Evolutionary conservation across 2,888 invertebrate genomes (phyloP).

Genomic region (Nowickia ferox): DNA sequence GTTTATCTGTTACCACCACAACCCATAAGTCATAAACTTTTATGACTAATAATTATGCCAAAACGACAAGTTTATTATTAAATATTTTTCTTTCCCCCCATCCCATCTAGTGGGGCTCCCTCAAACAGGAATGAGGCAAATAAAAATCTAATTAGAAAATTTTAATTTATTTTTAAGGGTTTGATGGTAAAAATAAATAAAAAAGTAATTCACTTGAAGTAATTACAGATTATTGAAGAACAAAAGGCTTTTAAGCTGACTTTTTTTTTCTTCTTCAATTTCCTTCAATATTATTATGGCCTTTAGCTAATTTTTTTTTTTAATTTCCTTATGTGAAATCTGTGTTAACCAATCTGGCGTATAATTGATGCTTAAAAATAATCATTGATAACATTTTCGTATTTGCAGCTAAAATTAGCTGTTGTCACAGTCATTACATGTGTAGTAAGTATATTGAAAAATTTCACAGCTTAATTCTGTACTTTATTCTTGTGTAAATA

Average conservation of each 20-base stretch:
- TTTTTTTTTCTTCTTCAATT: no score
- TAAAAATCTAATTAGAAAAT: not conserved
- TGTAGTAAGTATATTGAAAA: not conserved
- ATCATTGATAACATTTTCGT: not conserved
- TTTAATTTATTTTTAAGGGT: not conserved
- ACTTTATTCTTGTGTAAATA: not conserved
- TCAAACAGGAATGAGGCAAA: not conserved
- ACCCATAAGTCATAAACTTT: slow-evolving; percentile 21
- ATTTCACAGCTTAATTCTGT: not conserved
- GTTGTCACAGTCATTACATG: not conserved
- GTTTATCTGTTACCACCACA: not conserved
- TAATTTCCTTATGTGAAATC: no score
- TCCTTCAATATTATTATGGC: no score
- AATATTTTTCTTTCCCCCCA: not conserved
- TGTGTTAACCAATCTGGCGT: not conserved
- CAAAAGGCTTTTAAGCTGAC: no score
- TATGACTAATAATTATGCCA: slow-evolving; percentile 40
- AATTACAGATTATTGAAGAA: no score
- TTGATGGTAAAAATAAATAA: not conserved
- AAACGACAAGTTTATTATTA: slow-evolving; percentile 32
- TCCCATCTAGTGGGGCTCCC: no score
- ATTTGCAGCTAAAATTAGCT: not conserved
- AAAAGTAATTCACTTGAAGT: not conserved
- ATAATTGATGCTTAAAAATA: not conserved
- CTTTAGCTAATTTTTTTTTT: no score